Evolutionary conservation across 2,888 invertebrate species (phyloP), one percentile per base, ranked within the genome.

Genomic region (Ophion ventricosus): DNA sequence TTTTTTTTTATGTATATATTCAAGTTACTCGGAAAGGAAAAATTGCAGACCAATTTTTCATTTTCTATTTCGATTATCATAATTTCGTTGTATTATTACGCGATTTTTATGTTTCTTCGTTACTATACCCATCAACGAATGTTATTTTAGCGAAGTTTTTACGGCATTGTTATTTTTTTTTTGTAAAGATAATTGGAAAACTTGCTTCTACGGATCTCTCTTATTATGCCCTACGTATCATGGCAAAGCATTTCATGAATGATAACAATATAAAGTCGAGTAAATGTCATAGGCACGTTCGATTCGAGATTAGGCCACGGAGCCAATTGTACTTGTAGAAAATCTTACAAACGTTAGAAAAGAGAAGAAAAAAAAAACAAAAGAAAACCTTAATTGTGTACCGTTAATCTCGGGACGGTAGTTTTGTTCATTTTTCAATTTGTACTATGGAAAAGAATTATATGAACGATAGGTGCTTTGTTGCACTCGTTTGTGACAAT

Each of bases 261-360:
- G 29, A 35, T 56, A 70, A 70, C 54, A 56, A 54, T 70, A 54
- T 29, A 56, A 54, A 49, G 26, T 56, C n/a, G 56, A 56, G 54
- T 17, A 17, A 49, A 49, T 49, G 49, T 49, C 17, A 10, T 25
- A 69, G 49, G 35, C 56, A 56, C 56, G 54, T 8, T 43, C 10
- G 67, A 3, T 49, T 49, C 17, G 49, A 49, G 49, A 49, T 49
- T 49, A 17, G 49, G 17, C 14, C 14, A 49, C 4, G 49, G 49
- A 49, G 49, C 3, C 49, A 49, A 49, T 49, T 14, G 49, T 49
- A 11, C 49, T 17, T 2, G 49, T 17, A 17, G 49, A 49, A 14
- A 49, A 11, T 14, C 49, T 11, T 14, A 17, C 14, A 49, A 49
- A 49, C 49, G 49, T 49, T 17, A 17, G 49, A 49, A 49, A 17